A percentile compares a stretch with the other conserved stretches of the same genome.
Conservation (phyloP, 2,113 vertebrate genomes). For the mouse (Mus musculus) region DNA sequence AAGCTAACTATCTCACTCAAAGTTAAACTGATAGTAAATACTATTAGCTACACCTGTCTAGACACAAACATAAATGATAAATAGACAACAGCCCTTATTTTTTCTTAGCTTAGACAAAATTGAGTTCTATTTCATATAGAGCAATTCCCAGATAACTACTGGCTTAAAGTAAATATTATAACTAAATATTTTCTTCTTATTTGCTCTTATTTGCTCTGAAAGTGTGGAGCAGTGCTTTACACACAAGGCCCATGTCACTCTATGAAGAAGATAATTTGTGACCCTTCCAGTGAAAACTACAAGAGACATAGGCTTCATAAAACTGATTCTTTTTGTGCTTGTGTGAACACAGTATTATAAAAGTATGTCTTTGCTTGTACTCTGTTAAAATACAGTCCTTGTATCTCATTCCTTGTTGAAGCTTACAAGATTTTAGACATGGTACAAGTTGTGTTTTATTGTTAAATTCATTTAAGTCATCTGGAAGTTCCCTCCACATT, state of each 20-base stretch:
- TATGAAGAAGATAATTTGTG: neutral
- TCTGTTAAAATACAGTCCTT: neutral
- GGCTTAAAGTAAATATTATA: neutral
- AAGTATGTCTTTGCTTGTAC: neutral
- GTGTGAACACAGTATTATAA: neutral
- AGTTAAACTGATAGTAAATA: neutral
- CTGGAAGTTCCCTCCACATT: neutral
- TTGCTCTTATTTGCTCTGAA: neutral
- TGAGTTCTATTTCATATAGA: neutral
- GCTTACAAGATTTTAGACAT: neutral
- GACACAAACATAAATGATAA: neutral
- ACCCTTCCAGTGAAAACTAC: neutral
- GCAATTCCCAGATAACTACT: neutral
- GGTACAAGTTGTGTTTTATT: neutral
- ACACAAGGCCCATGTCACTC: neutral
- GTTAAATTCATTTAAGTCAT: neutral
- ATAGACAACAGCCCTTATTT: neutral
- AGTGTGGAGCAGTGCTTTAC: neutral
- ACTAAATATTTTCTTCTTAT: no score
- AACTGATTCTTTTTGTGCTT: neutral
- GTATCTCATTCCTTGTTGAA: neutral
- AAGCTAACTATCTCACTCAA: neutral
- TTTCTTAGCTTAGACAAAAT: neutral
- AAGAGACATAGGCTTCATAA: neutral
- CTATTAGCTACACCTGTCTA: neutral